Base-by-base conservation (phyloP, 2,113 vertebrate genomes). In the Macheiramphus alcinus region DNA sequence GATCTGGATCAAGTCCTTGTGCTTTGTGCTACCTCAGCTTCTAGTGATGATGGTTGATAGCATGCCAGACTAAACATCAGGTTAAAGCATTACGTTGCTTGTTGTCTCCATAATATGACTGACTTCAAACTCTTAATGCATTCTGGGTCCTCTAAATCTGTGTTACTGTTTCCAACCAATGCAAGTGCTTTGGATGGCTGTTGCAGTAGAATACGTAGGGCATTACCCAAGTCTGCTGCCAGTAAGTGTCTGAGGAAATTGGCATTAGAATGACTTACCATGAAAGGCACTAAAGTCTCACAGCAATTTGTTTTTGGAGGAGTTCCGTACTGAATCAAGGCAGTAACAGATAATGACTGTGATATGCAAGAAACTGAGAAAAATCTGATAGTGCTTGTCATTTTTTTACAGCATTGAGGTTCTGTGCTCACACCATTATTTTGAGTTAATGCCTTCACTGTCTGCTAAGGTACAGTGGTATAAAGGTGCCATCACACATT, bases 401-500 rank as follows among this genome's bases (percentile, higher is more conserved):
- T 31, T 68, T 91, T 55, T 76, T 43, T 65, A 75, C 16, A 38
- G 48, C 15, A 22, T 48, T 47, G 32, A 74, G 19, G 15, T 62
- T 88, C 68, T 92, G 42, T 74, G 52, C 43, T 90, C 58, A 47
- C 43, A 92, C 68, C 52, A 40, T 74, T 50, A 47, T 79, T 87
- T 94, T 91, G 73, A 90, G 70, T 95, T 90, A 80, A 59, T 82
- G 80, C 71, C 70, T 93, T 76, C 45, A 88, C 40, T 82, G 62
- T 93, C 65, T 96, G 90, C 90, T 94, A 95, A 95, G 86, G 85
- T 86, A 87, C 26, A 87, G 90, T 83, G 73, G 81, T 86, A 70
- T 92, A 91, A 94, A 96, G 66, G 79, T 95, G 76, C 71, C 80
- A 86, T 92, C 29, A 56, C 84, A 92, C 75, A 71, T 62, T 96